Percentiles rank a stretch among this genome's conserved stretches.
These are phyloP conservation scores for Bubo blakistoni DNA, from an alignment of 2,113 vertebrate species.

Conservation along the genomic window DNA sequence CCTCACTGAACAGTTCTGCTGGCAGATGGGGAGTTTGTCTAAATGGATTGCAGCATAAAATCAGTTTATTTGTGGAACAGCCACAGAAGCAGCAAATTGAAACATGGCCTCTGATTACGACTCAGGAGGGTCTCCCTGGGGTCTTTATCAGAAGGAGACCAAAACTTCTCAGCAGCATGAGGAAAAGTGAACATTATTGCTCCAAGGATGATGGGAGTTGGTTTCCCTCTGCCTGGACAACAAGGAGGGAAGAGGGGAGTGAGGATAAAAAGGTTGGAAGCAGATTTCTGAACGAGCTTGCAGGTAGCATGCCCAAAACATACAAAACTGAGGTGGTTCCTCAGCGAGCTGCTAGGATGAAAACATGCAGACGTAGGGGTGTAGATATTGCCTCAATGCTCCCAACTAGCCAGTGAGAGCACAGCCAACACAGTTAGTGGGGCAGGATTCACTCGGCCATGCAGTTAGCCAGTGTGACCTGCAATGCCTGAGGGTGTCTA, in stretches of 20 bases:
- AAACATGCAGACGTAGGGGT: background rate
- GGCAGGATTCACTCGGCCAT: background rate
- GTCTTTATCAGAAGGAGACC: background rate
- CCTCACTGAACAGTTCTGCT: background rate
- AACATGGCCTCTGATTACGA: rapidly evolving
- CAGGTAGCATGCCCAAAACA: background rate
- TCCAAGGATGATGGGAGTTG: background rate
- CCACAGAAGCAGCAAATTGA: background rate
- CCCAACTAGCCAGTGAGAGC: background rate
- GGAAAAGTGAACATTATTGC: background rate
- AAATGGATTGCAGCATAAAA: background rate
- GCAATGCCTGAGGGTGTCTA: background rate
- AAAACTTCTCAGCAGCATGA: background rate
- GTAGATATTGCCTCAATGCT: background rate
- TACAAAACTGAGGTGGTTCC: background rate
- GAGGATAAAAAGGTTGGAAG: background rate
- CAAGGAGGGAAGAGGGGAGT: background rate
- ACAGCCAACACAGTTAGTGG: background rate
- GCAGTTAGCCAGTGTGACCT: background rate
- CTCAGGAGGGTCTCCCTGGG: background rate
- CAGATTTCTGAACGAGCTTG: background rate
- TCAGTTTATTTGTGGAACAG: background rate
- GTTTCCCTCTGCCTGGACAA: background rate
- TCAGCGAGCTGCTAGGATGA: background rate
- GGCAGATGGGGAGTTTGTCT: background rate